phyloP scores from a whole-genome alignment of 2,888 invertebrate genomes.

The Nemotelus nigrinus region DNA sequence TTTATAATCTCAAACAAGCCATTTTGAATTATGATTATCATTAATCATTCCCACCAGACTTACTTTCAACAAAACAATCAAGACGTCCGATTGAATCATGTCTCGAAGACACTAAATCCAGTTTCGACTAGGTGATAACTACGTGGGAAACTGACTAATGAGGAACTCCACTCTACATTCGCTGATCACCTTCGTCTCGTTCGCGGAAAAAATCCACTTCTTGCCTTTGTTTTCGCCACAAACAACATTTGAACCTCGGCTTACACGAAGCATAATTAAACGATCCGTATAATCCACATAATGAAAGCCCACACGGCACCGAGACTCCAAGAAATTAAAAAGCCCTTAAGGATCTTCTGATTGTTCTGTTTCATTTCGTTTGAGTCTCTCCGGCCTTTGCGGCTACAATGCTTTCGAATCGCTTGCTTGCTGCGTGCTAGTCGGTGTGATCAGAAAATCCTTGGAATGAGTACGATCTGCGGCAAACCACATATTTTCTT shows the following conservation, averaged over 20 bases:
- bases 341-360: conserved; percentile 39
- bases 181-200: background rate
- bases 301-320: conserved; percentile 21
- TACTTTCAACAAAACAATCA: too few relatives aligned
- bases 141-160: background rate
- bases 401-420: background rate
- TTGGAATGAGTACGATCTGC: conserved; percentile 16
- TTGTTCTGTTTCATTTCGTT: conserved; percentile 19
- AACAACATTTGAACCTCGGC: background rate
- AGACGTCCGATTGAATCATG: too few relatives aligned
- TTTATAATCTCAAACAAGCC: too few relatives aligned
- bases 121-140: background rate
- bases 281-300: conserved; percentile 4
- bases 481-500: conserved; percentile 25
- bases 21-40: too few relatives aligned
- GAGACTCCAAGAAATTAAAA: conserved; percentile 28
- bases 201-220: background rate
- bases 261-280: background rate
- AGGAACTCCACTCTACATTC: background rate
- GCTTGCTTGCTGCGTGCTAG: background rate
- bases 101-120: too few relatives aligned
- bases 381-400: background rate
- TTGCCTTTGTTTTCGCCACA: background rate
- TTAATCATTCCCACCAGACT: too few relatives aligned
- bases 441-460: conserved; percentile 35